phyloP scores from a whole-genome alignment of 2,888 invertebrate genomes.

The Cabera pusaria region DNA sequence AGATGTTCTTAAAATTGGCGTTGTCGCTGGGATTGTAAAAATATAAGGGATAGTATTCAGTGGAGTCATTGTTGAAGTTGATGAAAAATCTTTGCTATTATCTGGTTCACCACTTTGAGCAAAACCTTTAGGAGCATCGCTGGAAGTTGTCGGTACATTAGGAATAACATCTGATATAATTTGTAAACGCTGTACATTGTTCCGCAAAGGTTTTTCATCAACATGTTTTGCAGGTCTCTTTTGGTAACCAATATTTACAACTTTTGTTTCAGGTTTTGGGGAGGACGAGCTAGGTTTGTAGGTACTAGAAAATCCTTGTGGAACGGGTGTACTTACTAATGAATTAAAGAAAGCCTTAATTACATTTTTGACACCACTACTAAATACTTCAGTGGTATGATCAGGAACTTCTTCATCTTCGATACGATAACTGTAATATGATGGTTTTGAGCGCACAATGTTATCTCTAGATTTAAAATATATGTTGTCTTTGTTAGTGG shows the following conservation, averaged over 20 bases:
- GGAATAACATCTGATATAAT: slow-evolving; percentile 61
- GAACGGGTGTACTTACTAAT: slow-evolving; percentile 45
- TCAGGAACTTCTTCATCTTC: slow-evolving; percentile 63
- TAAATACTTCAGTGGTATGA: slow-evolving; percentile 71
- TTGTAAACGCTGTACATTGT: slow-evolving; percentile 58
- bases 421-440: slow-evolving; percentile 67
- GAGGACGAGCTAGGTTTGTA: slow-evolving; percentile 36
- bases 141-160: slow-evolving; percentile 40
- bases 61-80: slow-evolving; percentile 43
- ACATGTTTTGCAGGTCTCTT: slow-evolving; percentile 56
- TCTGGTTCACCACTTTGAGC: slow-evolving; percentile 23
- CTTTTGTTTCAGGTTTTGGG: slow-evolving; percentile 43
- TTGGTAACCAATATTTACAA: slow-evolving; percentile 67
- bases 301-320: slow-evolving; percentile 39
- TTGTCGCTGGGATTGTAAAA: slow-evolving; percentile 42
- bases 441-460: slow-evolving; percentile 48
- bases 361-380: slow-evolving; percentile 64
- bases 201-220: slow-evolving; percentile 55
- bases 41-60: slow-evolving; percentile 43
- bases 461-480: slow-evolving; percentile 39
- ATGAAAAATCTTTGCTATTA: slow-evolving; percentile 42
- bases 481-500: slow-evolving; percentile 38
- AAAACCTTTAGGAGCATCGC: slow-evolving; percentile 19
- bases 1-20: slow-evolving; percentile 45
- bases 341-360: slow-evolving; percentile 67